Conservation (phyloP, 2,888 invertebrate species). For the Alloplasta piceator region DNA sequence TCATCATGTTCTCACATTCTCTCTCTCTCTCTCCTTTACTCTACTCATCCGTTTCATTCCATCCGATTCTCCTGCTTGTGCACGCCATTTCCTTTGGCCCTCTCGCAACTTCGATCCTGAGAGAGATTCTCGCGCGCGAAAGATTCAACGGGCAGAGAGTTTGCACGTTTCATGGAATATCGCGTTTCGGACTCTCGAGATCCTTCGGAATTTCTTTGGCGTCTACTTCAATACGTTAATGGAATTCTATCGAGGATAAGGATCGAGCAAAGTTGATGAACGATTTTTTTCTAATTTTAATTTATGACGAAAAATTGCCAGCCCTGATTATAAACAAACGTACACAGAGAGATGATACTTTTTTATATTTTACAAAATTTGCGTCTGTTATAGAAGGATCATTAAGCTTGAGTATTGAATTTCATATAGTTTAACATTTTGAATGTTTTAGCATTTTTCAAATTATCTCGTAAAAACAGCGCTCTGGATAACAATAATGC, state of each 20-base stretch:
- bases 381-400: no score
- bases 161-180: constrained; percentile 39
- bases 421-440: no score
- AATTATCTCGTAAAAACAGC: no score
- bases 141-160: constrained; percentile 51
- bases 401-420: no score
- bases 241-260: constrained; percentile 17
- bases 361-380: no score
- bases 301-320: no score
- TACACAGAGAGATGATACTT: no score
- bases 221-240: constrained; percentile 33
- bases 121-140: constrained; percentile 28
- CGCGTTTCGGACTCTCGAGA: background rate
- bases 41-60: constrained; percentile 26
- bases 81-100: constrained; percentile 18
- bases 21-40: constrained; percentile 6
- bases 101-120: constrained; percentile 53
- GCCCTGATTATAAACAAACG: no score
- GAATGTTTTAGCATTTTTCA: no score
- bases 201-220: constrained; percentile 1
- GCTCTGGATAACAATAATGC: no score
- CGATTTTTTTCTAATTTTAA: background rate
- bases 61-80: constrained; percentile 1
- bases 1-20: constrained; percentile 24
- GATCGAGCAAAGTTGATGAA: constrained; percentile 10